Evolutionary conservation across 2,797 vertebrate species (phyloP).

Genomic region (Hapalemur alaotrensis): DNA sequence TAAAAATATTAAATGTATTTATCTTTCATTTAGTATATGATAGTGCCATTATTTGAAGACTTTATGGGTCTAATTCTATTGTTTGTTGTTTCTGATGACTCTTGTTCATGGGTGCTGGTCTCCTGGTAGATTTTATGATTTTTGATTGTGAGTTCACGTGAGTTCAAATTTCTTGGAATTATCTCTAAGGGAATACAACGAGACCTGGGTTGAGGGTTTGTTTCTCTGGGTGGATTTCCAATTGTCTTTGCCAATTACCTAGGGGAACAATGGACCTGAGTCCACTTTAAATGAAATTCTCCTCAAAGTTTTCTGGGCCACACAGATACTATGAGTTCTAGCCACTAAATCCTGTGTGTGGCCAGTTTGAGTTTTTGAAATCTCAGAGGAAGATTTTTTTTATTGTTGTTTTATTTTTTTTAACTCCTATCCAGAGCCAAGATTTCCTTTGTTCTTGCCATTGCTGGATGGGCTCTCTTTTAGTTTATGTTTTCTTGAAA

Average conservation of each 20-base stretch:
- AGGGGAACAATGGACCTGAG: background rate
- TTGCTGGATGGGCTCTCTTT: background rate
- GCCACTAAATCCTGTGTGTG: background rate
- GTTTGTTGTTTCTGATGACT: slow-evolving; percentile 23
- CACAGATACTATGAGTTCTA: background rate
- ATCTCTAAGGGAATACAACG: background rate
- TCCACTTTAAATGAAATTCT: background rate
- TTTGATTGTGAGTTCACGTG: background rate
- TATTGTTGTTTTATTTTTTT: background rate
- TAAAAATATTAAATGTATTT: background rate
- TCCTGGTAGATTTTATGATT: background rate
- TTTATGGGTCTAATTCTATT: background rate
- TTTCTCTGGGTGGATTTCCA: slow-evolving; percentile 37
- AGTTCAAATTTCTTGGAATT: background rate
- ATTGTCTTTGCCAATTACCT: background rate
- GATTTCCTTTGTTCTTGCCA: background rate
- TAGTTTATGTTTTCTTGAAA: background rate
- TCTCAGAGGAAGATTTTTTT: background rate
- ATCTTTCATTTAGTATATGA: background rate
- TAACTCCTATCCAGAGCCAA: background rate
- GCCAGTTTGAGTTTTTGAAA: background rate
- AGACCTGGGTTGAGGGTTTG: background rate
- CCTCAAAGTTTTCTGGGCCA: background rate
- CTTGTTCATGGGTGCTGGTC: background rate
- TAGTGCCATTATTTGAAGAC: background rate